Conservation (phyloP, 2,113 vertebrate species). For the Sceloporus tristichus region DNA sequence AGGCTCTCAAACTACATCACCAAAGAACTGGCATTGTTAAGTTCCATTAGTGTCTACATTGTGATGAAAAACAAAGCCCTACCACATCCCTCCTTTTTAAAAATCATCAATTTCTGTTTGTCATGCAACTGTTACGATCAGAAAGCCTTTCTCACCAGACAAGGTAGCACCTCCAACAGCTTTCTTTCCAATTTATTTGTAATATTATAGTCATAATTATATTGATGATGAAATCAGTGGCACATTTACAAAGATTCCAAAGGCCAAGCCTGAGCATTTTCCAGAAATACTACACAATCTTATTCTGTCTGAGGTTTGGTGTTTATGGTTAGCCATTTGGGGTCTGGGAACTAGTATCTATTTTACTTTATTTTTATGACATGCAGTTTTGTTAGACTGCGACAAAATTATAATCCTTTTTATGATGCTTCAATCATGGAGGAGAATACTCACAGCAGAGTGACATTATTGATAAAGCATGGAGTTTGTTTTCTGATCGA, state of each 20-base stretch:
- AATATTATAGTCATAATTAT: not conserved
- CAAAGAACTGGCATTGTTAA: not conserved
- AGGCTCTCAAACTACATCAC: not conserved
- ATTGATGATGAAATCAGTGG: not conserved
- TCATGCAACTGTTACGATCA: not conserved
- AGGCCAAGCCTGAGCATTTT: not conserved
- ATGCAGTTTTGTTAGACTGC: not conserved
- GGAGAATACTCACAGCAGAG: slow-evolving; percentile 93
- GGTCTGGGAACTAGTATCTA: not conserved
- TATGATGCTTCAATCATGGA: not conserved
- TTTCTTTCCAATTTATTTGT: not conserved
- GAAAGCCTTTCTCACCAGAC: not conserved
- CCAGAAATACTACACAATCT: fast-evolving
- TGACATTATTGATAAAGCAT: slow-evolving; percentile 95
- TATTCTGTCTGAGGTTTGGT: not conserved
- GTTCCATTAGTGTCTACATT: not conserved
- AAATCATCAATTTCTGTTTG: not conserved
- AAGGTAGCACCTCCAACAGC: not conserved
- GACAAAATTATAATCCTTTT: not conserved
- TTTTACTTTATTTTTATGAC: not conserved
- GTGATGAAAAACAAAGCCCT: not conserved
- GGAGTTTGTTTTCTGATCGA: slow-evolving; percentile 94
- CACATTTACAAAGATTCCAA: not conserved
- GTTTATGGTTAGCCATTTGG: not conserved
- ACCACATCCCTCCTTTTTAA: not conserved